Percentiles rank a stretch among this genome's conserved stretches.
These are phyloP conservation scores for Galago senegalensis DNA, from an alignment of 2,797 vertebrate genomes.

Conservation along the genomic window DNA sequence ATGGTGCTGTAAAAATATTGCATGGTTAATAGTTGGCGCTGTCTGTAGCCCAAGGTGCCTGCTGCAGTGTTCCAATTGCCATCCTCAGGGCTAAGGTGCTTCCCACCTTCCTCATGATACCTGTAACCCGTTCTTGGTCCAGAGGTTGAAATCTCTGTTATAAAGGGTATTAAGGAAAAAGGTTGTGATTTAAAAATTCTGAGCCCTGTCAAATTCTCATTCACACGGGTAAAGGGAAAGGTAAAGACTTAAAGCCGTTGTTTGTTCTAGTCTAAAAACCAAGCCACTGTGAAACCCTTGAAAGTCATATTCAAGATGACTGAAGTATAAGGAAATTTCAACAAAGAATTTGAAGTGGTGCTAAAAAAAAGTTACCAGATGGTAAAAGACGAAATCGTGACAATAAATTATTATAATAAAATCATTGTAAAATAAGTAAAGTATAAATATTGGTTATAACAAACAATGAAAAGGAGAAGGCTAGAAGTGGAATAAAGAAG, in stretches of 20 bases:
- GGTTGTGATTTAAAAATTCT: background rate
- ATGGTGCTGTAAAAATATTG: accelerated
- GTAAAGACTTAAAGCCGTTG: background rate
- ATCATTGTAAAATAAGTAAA: background rate
- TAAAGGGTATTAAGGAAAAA: background rate
- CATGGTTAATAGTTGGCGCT: background rate
- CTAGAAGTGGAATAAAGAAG: background rate
- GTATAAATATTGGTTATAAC: background rate
- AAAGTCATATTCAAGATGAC: background rate
- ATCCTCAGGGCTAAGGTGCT: background rate
- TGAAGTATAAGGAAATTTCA: background rate
- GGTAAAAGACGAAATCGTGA: background rate
- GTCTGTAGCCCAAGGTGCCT: background rate
- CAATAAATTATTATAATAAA: background rate
- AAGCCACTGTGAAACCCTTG: background rate
- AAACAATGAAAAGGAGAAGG: background rate
- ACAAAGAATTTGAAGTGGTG: background rate
- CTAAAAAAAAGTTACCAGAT: slow-evolving; percentile 7
- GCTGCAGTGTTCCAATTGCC: too few relatives aligned
- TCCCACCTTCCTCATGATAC: too few relatives aligned
- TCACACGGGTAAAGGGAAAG: background rate
- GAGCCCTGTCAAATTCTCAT: background rate
- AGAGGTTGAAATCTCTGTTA: background rate
- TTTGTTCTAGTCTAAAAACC: background rate
- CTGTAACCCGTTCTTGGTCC: background rate